phyloP scores from a whole-genome alignment of 2,888 invertebrate genomes.

The Pilophorus perplexus region DNA sequence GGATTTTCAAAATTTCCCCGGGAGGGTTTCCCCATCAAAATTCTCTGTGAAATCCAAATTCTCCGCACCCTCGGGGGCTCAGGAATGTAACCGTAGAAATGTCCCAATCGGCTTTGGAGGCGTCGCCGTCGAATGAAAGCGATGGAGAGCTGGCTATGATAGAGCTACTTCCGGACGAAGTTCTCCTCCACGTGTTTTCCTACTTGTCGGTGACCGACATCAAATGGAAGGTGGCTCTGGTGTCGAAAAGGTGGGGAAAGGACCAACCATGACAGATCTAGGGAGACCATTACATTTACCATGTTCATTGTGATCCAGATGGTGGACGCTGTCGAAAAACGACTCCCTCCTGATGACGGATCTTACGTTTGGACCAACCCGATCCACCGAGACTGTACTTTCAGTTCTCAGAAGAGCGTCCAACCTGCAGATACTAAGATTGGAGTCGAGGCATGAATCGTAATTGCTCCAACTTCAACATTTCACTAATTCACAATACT shows the following conservation, averaged over 20 bases:
- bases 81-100: too few species aligned
- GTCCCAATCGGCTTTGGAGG: too few species aligned
- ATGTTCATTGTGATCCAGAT: not conserved
- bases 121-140: too few species aligned
- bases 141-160: too few species aligned
- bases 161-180: slow-evolving; percentile 41
- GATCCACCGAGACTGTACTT: slow-evolving; percentile 26
- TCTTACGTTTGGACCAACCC: slow-evolving; percentile 33
- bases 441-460: slow-evolving; percentile 24
- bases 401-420: not conserved
- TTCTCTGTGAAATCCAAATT: too few species aligned
- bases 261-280: not conserved
- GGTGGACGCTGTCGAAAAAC: slow-evolving; percentile 27
- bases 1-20: too few species aligned
- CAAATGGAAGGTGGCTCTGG: slow-evolving; percentile 24
- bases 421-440: slow-evolving; percentile 11
- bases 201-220: slow-evolving; percentile 26
- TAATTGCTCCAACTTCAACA: not conserved
- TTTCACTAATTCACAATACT: too few species aligned
- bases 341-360: slow-evolving; percentile 26
- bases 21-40: too few species aligned
- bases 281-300: not conserved
- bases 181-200: slow-evolving; percentile 34
- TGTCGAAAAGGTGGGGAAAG: slow-evolving; percentile 28
- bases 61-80: too few species aligned